Conservation (phyloP, 2,797 vertebrate genomes). For the Sebastes dallii region DNA sequence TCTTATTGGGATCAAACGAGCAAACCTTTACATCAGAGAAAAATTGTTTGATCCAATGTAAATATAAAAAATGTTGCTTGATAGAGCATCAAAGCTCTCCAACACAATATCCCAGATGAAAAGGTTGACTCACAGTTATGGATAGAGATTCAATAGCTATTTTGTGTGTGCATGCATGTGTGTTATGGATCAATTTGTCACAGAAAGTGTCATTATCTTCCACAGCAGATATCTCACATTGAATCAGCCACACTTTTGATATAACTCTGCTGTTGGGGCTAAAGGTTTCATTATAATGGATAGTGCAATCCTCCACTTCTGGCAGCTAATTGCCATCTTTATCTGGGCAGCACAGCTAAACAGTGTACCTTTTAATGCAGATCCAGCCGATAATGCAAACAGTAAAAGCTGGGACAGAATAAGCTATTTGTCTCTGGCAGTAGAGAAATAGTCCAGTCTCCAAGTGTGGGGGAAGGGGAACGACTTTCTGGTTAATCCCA, state of each 20-base stretch:
- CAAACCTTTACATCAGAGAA: background rate
- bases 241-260: constrained; percentile 7
- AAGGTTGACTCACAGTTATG: background rate
- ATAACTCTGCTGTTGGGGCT: background rate
- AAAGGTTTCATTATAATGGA: constrained; percentile 31
- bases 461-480: constrained; percentile 10
- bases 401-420: constrained; percentile 9
- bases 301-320: constrained; percentile 10
- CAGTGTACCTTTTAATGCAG: constrained; percentile 25
- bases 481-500: constrained; percentile 49
- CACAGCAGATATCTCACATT: background rate
- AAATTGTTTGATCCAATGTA: background rate
- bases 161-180: background rate
- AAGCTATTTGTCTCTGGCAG: constrained; percentile 31
- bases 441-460: constrained; percentile 29
- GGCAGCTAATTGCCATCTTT: constrained; percentile 68
- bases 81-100: background rate
- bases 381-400: constrained; percentile 40
- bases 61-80: background rate
- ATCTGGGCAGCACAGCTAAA: constrained; percentile 40
- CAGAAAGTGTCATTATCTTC: background rate
- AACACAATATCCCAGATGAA: background rate
- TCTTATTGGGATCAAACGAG: background rate
- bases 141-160: background rate
- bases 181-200: background rate